Conservation (phyloP, 2,888 invertebrate genomes). For the Polymixis flavicincta region DNA sequence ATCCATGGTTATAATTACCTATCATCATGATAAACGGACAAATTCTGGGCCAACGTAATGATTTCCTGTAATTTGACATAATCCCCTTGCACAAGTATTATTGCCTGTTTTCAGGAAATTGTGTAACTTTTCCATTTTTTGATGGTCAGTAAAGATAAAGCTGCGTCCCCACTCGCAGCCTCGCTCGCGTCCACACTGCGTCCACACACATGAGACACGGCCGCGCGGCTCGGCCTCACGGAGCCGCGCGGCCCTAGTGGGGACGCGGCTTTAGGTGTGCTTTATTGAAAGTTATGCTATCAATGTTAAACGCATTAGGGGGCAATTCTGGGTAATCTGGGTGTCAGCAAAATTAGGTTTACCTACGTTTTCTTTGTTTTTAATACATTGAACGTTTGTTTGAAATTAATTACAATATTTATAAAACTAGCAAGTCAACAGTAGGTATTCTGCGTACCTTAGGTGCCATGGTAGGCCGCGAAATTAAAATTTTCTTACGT, state of each 20-base stretch:
- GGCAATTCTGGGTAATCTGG: not conserved
- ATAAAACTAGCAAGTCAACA: not conserved
- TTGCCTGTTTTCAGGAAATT: slow-evolving; percentile 48
- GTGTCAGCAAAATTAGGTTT: slow-evolving; percentile 16
- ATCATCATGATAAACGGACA: slow-evolving; percentile 2
- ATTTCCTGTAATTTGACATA: slow-evolving; percentile 58
- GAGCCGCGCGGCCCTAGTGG: too few relatives aligned
- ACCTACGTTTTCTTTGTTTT: not conserved
- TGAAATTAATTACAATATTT: not conserved
- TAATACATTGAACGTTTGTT: not conserved
- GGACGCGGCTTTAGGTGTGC: too few relatives aligned
- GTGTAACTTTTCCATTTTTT: slow-evolving; percentile 57
- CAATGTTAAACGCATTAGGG: slow-evolving; percentile 19
- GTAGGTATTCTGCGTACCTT: not conserved
- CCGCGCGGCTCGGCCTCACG: too few relatives aligned
- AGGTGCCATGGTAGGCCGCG: too few relatives aligned
- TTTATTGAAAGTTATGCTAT: slow-evolving; percentile 29
- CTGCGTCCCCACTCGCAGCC: too few relatives aligned
- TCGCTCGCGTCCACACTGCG: too few relatives aligned
- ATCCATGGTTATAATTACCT: not conserved
- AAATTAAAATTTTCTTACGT: too few relatives aligned
- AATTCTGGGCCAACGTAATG: slow-evolving; percentile 28
- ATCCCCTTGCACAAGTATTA: slow-evolving; percentile 19
- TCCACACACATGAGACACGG: too few relatives aligned
- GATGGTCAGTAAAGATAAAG: slow-evolving; percentile 55